Base-by-base conservation (phyloP, 2,113 vertebrate genomes). In the Hydrochoerus hydrochaeris region DNA sequence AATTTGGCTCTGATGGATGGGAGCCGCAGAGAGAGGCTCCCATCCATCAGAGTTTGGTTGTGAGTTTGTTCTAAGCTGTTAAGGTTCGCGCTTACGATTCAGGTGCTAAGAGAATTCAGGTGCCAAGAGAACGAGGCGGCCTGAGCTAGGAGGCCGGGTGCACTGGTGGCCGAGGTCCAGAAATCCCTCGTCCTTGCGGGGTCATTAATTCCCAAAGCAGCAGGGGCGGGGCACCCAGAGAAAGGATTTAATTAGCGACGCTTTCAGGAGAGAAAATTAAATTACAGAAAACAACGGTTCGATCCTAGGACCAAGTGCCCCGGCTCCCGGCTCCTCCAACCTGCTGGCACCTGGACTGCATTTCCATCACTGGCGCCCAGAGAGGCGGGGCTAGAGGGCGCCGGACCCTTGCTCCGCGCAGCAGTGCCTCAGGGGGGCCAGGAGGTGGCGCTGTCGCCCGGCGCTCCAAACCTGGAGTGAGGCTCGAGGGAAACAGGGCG, bases 171-270 rank as follows among this genome's bases (percentile, higher is more conserved):
- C 1, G 49, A 52, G 49, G 58, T 62, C 4, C 28, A 71, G 63
- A 65, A 52, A 75, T 67, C 85, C 54, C 88, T 73, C 10, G 14
- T 69, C 1, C 0, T 17, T 3, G 35, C 80, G 2, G 38, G 57
- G 14, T 85, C 67, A 96, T 92, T 92, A 95, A 96, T 22, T 24
- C 44, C 82, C 60, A 63, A 69, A 30, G 24, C 73, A 46, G 73
- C 80, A 38, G 69, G 77, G 38, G 17, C 17, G 7, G 35, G 67
- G 85, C 65, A 94, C 57, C 49, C 85, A 3, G 83, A 93, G 94
- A 93, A 95, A 67, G 75, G 54, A 95, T 84, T 95, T 97, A 90
- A 95, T 97, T 96, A 97, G 93, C 85, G 71, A 62, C 30, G 30
- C 85, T 77, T 96, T 91, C 80, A 26, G 90, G 75, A 85, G 41